These are phyloP conservation scores for Chelonus insularis DNA, from an alignment of 1,140 invertebrate species.

Conservation along the genomic window DNA sequence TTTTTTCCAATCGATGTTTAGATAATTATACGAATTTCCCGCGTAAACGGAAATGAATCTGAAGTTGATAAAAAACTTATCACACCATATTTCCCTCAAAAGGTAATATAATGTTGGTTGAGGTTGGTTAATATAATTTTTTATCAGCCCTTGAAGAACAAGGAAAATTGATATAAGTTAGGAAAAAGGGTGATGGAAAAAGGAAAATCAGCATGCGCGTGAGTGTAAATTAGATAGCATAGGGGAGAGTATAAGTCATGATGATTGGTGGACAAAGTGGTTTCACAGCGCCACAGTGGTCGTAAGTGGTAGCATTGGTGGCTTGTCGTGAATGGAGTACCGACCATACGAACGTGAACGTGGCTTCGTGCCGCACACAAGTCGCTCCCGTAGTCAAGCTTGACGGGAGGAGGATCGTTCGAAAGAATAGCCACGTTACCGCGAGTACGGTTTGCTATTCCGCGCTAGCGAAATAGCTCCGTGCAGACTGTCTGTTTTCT, in stretches of 20 bases:
- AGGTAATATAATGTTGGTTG: too few species aligned
- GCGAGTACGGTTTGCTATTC: conserved; percentile 50
- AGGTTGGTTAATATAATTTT: conserved; percentile 6
- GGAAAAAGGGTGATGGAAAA: background rate
- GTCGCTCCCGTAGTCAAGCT: conserved; percentile 24
- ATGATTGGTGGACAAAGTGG: conserved; percentile 26
- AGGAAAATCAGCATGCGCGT: conserved; percentile 14
- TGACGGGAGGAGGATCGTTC: conserved; percentile 52
- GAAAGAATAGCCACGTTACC: conserved; percentile 48
- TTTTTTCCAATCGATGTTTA: too few species aligned
- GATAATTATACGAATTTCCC: background rate
- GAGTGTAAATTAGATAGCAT: conserved; percentile 11
- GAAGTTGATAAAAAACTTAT: background rate
- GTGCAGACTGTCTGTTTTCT: conserved; percentile 52
- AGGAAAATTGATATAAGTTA: background rate
- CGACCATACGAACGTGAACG: conserved; percentile 36
- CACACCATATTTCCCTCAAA: too few species aligned
- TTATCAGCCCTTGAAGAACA: conserved; percentile 18
- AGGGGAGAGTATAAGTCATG: conserved; percentile 26
- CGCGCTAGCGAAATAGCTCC: conserved; percentile 54
- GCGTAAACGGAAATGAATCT: background rate
- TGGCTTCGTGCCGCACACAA: conserved; percentile 34
- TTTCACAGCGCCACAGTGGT: conserved; percentile 12
- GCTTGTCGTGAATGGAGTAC: conserved; percentile 27
- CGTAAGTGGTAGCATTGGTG: conserved; percentile 23